These are phyloP conservation scores for Uria aalge DNA, from an alignment of 2,113 vertebrate genomes.

Conservation along the genomic window DNA sequence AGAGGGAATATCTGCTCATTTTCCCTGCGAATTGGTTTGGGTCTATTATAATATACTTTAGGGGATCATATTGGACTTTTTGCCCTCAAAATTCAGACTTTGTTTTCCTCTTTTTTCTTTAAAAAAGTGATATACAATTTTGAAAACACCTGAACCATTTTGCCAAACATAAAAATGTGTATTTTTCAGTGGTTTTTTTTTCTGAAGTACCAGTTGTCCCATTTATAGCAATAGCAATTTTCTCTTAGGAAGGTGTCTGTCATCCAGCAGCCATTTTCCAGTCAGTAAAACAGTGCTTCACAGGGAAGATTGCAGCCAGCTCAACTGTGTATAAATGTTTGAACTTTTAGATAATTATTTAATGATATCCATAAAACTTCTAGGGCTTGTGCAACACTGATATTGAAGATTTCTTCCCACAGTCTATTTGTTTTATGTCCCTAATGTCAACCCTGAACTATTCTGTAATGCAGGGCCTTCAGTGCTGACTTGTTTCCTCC, in stretches of 20 bases:
- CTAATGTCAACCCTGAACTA: not conserved
- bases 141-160: not conserved
- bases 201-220: not conserved
- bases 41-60: not conserved
- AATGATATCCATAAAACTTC: not conserved
- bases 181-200: not conserved
- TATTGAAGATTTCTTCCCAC: not conserved
- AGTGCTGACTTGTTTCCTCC: not conserved
- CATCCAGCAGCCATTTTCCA: not conserved
- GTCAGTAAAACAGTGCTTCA: not conserved
- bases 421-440: not conserved
- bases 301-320: not conserved
- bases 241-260: not conserved
- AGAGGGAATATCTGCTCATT: not conserved
- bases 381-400: not conserved
- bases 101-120: not conserved
- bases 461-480: not conserved
- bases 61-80: not conserved
- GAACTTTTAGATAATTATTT: slow-evolving; percentile 1
- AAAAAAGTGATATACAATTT: not conserved
- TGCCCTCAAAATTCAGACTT: not conserved
- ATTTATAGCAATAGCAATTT: not conserved
- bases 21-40: not conserved
- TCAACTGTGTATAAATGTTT: not conserved
- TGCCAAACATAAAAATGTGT: not conserved